Percentiles rank a stretch among this genome's conserved stretches.
These are phyloP conservation scores for Drosophila greeni DNA, from an alignment of 2,888 invertebrate species.

Conservation along the genomic window DNA sequence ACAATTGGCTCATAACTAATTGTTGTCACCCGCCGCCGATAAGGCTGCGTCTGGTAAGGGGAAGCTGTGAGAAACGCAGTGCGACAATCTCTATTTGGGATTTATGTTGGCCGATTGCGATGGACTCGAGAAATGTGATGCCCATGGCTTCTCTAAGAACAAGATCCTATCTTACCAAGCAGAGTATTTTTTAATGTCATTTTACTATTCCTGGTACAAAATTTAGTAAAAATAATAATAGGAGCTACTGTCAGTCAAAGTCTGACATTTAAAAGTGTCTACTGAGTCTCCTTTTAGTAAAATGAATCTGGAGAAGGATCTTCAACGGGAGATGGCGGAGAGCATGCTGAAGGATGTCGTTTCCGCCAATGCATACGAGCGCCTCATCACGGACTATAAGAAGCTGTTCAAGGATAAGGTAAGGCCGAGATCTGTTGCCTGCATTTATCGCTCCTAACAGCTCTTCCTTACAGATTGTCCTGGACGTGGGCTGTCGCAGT, in stretches of 20 bases:
- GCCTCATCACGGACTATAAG: conserved; percentile 31
- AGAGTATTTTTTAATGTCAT: no score
- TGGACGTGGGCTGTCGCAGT: conserved; percentile 61
- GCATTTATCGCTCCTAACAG: background rate
- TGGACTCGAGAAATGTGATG: background rate
- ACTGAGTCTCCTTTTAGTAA: background rate
- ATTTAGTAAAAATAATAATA: background rate
- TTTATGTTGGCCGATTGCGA: conserved; percentile 16
- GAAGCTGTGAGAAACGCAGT: conserved; percentile 23
- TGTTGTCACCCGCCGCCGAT: conserved; percentile 52
- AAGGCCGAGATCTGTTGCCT: background rate
- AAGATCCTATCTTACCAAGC: no score
- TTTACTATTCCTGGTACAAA: background rate
- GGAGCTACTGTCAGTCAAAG: background rate
- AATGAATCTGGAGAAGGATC: conserved; percentile 22
- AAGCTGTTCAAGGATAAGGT: conserved; percentile 53
- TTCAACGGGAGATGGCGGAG: conserved; percentile 27
- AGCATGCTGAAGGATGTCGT: conserved; percentile 44
- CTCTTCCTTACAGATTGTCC: conserved; percentile 39
- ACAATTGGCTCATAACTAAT: conserved; percentile 65
- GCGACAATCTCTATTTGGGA: conserved; percentile 17
- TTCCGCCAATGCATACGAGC: conserved; percentile 40
- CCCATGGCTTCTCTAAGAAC: background rate
- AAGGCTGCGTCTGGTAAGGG: conserved; percentile 14
- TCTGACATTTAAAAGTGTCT: background rate